Conservation (phyloP, 2,113 vertebrate species). For the Elachura formosa region DNA sequence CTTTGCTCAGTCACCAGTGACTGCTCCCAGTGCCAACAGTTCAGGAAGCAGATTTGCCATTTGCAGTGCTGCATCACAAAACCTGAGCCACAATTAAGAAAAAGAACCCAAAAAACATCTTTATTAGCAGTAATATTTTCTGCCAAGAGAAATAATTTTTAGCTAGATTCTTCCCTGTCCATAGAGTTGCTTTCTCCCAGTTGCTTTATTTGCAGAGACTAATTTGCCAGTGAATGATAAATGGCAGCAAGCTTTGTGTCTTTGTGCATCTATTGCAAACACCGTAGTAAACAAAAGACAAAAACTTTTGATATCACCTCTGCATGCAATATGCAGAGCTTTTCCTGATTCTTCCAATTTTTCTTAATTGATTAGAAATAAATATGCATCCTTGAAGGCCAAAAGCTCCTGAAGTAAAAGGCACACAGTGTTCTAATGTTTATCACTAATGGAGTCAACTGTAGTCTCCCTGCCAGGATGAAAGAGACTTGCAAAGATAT, state of each 20-base stretch:
- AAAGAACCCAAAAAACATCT: not conserved
- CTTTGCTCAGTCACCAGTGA: not conserved
- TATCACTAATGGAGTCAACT: not conserved
- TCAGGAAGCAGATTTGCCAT: not conserved
- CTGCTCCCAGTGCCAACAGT: not conserved
- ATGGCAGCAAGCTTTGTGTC: not conserved
- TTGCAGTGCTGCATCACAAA: not conserved
- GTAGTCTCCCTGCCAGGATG: not conserved
- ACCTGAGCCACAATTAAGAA: not conserved
- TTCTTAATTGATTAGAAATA: slow-evolving; percentile 9
- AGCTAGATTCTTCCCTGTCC: not conserved
- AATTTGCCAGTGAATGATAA: not conserved
- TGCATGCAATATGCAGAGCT: not conserved
- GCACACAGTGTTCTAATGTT: not conserved
- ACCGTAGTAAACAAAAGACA: not conserved
- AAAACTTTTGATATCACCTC: not conserved
- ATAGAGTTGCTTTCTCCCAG: not conserved
- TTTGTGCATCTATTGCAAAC: not conserved
- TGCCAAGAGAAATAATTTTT: not conserved
- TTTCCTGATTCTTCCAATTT: not conserved
- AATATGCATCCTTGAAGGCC: not conserved
- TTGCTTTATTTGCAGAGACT: not conserved
- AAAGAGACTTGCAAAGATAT: not conserved
- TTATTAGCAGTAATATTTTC: not conserved
- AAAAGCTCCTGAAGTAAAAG: slow-evolving; percentile 5